Percentiles rank a stretch among this genome's conserved stretches.
phyloP scores from a whole-genome alignment of 2,888 invertebrate genomes.

The Syritta pipiens region DNA sequence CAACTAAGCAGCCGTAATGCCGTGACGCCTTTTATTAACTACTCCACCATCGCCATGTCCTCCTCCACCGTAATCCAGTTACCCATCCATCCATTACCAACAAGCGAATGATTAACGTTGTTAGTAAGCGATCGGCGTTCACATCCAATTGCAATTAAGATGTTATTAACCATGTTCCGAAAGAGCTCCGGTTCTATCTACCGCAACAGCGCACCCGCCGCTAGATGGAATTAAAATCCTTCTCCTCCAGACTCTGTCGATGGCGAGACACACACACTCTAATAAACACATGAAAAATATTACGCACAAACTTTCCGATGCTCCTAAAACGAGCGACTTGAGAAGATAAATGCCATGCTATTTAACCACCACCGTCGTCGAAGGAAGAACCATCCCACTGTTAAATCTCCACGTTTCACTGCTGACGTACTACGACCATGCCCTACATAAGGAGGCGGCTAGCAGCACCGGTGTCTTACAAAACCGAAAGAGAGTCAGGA shows the following conservation, averaged over 20 bases:
- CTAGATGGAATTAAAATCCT: conserved; percentile 36
- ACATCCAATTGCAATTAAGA: conserved; percentile 12
- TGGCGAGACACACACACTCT: conserved; percentile 45
- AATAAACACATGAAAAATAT: conserved; percentile 48
- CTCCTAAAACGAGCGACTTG: neutral
- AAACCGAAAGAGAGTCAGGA: neutral
- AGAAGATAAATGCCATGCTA: conserved; percentile 24
- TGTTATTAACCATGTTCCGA: conserved; percentile 50
- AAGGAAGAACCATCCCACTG: conserved; percentile 2
- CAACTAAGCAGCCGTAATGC: too few species aligned
- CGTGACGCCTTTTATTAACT: neutral
- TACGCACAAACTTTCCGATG: conserved; percentile 2
- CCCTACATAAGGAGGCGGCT: conserved; percentile 22
- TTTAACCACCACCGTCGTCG: conserved; percentile 24
- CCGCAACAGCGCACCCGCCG: conserved; percentile 7
- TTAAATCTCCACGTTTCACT: conserved; percentile 13
- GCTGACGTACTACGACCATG: conserved; percentile 12
- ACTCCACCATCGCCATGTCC: neutral
- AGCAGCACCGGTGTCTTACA: neutral
- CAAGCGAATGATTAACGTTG: conserved; percentile 22
- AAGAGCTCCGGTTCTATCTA: conserved; percentile 26
- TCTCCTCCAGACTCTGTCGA: neutral
- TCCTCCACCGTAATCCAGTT: conserved; percentile 19
- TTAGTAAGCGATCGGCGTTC: conserved; percentile 47
- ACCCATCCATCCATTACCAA: conserved; percentile 22